phyloP scores from a whole-genome alignment of 2,113 vertebrate genomes.

The Cebus imitator region DNA sequence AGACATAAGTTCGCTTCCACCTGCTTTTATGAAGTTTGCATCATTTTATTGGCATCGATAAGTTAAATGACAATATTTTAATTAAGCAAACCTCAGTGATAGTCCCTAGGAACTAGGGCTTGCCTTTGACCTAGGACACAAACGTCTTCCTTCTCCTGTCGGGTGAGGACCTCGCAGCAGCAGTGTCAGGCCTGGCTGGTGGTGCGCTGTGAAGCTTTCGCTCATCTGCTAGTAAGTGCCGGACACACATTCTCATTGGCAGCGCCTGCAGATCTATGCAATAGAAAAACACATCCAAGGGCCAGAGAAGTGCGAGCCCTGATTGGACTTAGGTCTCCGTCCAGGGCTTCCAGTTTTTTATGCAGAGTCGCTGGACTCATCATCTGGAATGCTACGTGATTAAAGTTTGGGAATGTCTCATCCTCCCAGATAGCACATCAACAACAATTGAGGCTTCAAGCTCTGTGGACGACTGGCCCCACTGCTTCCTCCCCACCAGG shows the following conservation, averaged over 20 bases:
- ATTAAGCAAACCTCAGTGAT: neutral
- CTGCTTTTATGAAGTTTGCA: neutral
- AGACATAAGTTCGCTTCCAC: neutral
- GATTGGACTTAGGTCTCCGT: neutral
- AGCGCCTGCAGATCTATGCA: accelerated
- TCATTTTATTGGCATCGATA: neutral
- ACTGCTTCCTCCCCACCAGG: neutral
- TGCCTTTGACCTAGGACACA: neutral
- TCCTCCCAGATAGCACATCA: neutral
- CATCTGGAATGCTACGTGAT: neutral
- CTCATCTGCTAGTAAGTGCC: neutral
- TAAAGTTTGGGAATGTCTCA: neutral
- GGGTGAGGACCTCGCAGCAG: neutral
- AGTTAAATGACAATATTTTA: neutral
- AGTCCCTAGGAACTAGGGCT: neutral
- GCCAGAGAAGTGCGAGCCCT: neutral
- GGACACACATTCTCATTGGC: neutral
- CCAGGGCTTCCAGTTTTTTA: neutral
- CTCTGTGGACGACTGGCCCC: neutral
- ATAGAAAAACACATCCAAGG: accelerated
- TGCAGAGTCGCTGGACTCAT: neutral
- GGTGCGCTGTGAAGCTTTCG: neutral
- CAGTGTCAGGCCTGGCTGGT: neutral
- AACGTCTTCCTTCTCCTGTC: neutral
- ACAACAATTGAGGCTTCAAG: neutral